A percentile compares a stretch with the other conserved stretches of the same genome.
These are phyloP conservation scores for Hedychridium roseum DNA, from an alignment of 2,888 invertebrate genomes.

Conservation along the genomic window DNA sequence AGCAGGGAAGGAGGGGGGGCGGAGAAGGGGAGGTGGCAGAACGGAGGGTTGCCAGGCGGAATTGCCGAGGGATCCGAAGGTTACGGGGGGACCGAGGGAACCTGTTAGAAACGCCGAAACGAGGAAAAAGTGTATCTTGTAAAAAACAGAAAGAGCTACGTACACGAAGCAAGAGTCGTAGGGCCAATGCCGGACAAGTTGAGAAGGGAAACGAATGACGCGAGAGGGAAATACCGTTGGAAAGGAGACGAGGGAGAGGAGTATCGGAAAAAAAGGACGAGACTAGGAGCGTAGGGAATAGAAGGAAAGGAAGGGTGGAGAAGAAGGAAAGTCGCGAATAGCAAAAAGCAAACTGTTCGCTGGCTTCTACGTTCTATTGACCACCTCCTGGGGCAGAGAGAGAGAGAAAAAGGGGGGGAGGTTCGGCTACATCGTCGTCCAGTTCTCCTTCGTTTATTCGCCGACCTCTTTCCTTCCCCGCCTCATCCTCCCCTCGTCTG, in stretches of 20 bases:
- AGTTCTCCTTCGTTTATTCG: constrained; percentile 9
- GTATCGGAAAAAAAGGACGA: constrained; percentile 20
- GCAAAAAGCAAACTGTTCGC: constrained; percentile 53
- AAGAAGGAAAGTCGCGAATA: constrained; percentile 35
- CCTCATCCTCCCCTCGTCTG: constrained; percentile 5
- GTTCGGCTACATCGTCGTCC: constrained; percentile 26
- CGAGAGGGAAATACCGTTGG: constrained; percentile 6
- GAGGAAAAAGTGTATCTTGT: too few species aligned
- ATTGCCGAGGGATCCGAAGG: too few species aligned
- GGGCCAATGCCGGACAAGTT: too few species aligned
- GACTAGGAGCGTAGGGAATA: constrained; percentile 1
- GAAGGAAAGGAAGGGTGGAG: constrained; percentile 22
- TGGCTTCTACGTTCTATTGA: constrained; percentile 46
- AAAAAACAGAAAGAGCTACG: too few species aligned
- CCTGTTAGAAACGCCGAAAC: too few species aligned
- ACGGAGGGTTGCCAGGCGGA: too few species aligned
- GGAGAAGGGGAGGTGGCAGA: constrained; percentile 15
- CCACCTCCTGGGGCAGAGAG: constrained; percentile 39
- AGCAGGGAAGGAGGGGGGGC: constrained; percentile 6
- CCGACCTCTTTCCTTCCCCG: constrained; percentile 11
- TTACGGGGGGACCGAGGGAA: too few species aligned
- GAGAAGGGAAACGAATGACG: too few species aligned
- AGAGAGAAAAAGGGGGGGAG: constrained; percentile 12
- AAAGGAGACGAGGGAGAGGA: constrained; percentile 19
- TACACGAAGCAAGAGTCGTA: too few species aligned